Base-by-base conservation (phyloP, 1,140 invertebrate genomes). In the Heliconius melpomene region DNA sequence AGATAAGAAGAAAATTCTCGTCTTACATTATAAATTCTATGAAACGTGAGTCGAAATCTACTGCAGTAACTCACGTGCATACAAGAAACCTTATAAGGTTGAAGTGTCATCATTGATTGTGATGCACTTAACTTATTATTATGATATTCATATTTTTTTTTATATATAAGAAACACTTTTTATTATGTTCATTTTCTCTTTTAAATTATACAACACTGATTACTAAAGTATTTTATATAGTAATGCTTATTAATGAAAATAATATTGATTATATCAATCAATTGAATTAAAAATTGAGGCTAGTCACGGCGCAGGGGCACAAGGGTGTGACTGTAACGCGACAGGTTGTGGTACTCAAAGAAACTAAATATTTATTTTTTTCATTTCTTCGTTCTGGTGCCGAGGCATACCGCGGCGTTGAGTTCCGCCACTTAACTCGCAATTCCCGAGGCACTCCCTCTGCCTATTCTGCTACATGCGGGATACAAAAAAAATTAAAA, bases 1-100 rank as follows among this genome's bases (percentile, higher is more conserved):
- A 16, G 40, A 46, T 46, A 66, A 66, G 60, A 66, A 29, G 9
- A 26, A 57, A 54, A 16, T 66, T 6, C 26, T 66, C 13, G 11
- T 66, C 60, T 13, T 66, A 66, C 1, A 52, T 52, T 52, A 52
- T 52, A 52, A 52, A 20, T 66, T 29, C 3, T 26, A 66, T 26
- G 23, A 66, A 26, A 66, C 60, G 60, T 66, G 23, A n/a, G 57
- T 26, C 23, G 57, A 60, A 60, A 60, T 60, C 57, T 60, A 26
- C 23, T 26, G 57, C 57, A 60, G 23, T 11, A 26, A 60, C 8
- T 85, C 83, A 84, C 86, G 84, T 88, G 82, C 75, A 70, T 72
- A 46, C 23, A n/a, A 72, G 84, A 87, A 88, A 79, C 85, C 87
- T 76, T 32, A 70, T 36, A 83, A 85, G 50, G 38, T 32, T 36